A percentile compares a stretch with the other conserved stretches of the same genome.
These are phyloP conservation scores for Osmoderma eremita DNA, from an alignment of 2,888 invertebrate species.

Conservation along the genomic window DNA sequence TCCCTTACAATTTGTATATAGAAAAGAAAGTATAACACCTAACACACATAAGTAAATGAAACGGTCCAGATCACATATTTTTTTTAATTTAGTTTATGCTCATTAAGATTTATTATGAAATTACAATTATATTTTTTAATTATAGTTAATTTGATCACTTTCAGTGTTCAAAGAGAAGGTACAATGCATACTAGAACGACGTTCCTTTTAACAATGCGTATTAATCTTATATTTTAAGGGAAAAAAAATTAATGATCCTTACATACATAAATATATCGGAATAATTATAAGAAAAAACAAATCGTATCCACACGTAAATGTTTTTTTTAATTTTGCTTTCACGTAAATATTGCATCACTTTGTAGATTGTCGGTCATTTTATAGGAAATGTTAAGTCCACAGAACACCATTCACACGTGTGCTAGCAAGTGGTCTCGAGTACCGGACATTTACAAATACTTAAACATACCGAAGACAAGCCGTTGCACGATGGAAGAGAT, in stretches of 20 bases:
- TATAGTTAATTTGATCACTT: slow-evolving; percentile 44
- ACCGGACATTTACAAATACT: slow-evolving; percentile 57
- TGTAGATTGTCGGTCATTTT: slow-evolving; percentile 56
- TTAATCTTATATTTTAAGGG: slow-evolving; percentile 25
- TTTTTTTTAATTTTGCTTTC: slow-evolving; percentile 42
- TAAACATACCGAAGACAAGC: slow-evolving; percentile 56
- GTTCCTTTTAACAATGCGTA: slow-evolving; percentile 42
- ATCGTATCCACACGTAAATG: slow-evolving; percentile 34
- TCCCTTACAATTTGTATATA: too few relatives aligned
- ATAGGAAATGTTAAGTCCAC: slow-evolving; percentile 36
- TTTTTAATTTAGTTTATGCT: slow-evolving; percentile 7
- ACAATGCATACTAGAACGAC: slow-evolving; percentile 44
- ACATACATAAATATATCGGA: slow-evolving; percentile 43
- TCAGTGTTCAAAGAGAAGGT: slow-evolving; percentile 45
- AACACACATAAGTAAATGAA: background rate
- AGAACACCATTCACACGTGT: slow-evolving; percentile 47
- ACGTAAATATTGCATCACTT: slow-evolving; percentile 59
- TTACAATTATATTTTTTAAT: slow-evolving; percentile 33
- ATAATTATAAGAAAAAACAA: slow-evolving; percentile 39
- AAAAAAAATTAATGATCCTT: slow-evolving; percentile 31
- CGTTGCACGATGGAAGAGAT: slow-evolving; percentile 57
- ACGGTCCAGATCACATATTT: slow-evolving; percentile 7
- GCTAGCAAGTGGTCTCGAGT: slow-evolving; percentile 60
- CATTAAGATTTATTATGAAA: slow-evolving; percentile 13
- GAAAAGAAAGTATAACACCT: too few relatives aligned